Base-by-base conservation (phyloP, 2,888 invertebrate species). In the Noctua fimbriata region DNA sequence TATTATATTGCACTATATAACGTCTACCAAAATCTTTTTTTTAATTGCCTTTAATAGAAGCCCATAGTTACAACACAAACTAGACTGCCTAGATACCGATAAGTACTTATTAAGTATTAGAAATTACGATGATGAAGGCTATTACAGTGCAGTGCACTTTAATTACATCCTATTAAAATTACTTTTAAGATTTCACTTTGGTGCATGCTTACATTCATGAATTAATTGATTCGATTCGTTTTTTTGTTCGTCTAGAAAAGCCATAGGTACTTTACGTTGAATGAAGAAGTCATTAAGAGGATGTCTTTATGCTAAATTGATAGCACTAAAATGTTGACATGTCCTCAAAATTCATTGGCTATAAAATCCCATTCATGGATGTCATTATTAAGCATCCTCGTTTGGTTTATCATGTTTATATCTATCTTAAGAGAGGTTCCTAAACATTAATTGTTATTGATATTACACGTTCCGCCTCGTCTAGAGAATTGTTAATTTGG, bases 401-500 rank as follows among this genome's bases (percentile, higher is more conserved):
- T 73, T 81, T 82, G 75, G 75, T 81, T 76, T 79, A 76, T 78
- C 74, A 72, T 65, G 75, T 75, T 84, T 81, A 71, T 69, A 75
- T 73, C 49, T 71, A 81, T 67, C 73, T 78, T 69, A 76, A 69
- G 63, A 73, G 71, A 49, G 69, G 63, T 73, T 76, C 72, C 60
- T 71, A 66, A 63, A 76, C 79, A 82, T 90, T 55, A 36, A 89
- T 89, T 87, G 87, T 86, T 91, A 90, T 86, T 89, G 87, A 87
- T 89, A 90, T 90, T 87, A 82, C 83, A 74, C 69, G 65, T 81
- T 83, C 69, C 72, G 76, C 76, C 66, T 77, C 82, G 85, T 84
- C 81, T 77, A 83, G 79, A 76, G 83, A 85, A 88, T 84, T 86
- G 89, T 89, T 89, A 89, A 89, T 91, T 89, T 88, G 79, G 79